Percentiles rank a stretch among this genome's conserved stretches.
Conservation (phyloP, 2,888 invertebrate species). For the Tetragnatha montana region DNA sequence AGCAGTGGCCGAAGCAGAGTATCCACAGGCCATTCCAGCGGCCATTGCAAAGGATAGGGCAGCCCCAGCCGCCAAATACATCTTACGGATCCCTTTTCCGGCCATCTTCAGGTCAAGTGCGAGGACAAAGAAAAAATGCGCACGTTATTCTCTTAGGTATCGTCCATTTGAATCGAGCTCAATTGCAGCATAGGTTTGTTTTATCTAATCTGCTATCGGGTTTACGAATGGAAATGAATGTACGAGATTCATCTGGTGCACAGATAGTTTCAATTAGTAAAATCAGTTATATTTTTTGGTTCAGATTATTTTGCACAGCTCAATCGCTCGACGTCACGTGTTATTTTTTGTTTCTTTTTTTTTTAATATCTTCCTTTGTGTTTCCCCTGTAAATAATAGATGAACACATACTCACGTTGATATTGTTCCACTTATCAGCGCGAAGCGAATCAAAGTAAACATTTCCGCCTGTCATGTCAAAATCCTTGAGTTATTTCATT, state of each 20-base stretch:
- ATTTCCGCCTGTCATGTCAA: not conserved
- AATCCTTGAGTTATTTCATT: not conserved
- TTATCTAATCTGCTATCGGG: not conserved
- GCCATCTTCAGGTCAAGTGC: not conserved
- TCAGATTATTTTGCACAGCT: not conserved
- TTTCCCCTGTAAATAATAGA: too few relatives aligned
- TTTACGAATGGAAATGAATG: not conserved
- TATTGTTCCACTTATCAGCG: not conserved
- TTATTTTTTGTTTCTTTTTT: not conserved
- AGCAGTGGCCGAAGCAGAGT: conserved; percentile 68
- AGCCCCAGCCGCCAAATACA: conserved; percentile 60
- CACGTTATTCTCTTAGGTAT: not conserved
- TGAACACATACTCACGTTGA: not conserved
- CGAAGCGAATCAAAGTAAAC: not conserved
- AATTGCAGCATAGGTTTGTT: not conserved
- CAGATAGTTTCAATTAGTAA: too few relatives aligned
- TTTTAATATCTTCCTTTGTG: not conserved
- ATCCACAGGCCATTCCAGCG: conserved; percentile 69
- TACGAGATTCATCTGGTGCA: not conserved
- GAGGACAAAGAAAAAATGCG: not conserved
- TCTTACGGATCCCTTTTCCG: conserved; percentile 28
- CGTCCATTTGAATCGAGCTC: not conserved
- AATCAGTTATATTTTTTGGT: too few relatives aligned
- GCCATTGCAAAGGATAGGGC: conserved; percentile 46
- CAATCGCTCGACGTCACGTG: not conserved